A percentile compares a stretch with the other conserved stretches of the same genome.
phyloP scores from a whole-genome alignment of 2,888 invertebrate species.

The Scaptomyza parva region DNA sequence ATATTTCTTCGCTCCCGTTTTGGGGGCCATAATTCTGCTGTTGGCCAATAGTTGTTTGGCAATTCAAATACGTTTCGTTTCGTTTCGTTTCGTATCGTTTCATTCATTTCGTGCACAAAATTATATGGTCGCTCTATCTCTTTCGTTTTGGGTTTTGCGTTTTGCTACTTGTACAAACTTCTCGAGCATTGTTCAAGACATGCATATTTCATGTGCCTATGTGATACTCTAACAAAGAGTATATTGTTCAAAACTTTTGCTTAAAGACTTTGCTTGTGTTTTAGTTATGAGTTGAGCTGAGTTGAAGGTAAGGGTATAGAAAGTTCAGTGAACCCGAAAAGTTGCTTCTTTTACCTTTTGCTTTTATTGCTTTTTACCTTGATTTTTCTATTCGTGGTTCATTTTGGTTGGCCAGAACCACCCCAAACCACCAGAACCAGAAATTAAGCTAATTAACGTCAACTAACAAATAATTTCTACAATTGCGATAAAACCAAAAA shows the following conservation, averaged over 20 bases:
- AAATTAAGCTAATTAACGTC: slow-evolving; percentile 47
- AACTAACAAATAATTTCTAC: slow-evolving; percentile 43
- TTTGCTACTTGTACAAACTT: not conserved
- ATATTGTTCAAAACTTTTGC: not conserved
- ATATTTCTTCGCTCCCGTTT: slow-evolving; percentile 46
- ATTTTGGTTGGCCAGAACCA: not conserved
- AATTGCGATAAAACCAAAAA: slow-evolving; percentile 31
- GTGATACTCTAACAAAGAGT: not conserved
- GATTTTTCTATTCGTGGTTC: not conserved
- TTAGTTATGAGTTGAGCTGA: too few species aligned
- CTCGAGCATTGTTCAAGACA: not conserved
- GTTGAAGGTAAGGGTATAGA: not conserved
- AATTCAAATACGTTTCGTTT: too few species aligned
- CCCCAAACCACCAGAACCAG: too few species aligned
- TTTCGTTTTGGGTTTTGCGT: too few species aligned
- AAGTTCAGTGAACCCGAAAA: not conserved
- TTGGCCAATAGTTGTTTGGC: slow-evolving; percentile 50
- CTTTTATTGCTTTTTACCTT: not conserved
- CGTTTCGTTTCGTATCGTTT: too few species aligned
- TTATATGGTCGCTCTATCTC: not conserved
- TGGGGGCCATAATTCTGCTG: slow-evolving; percentile 48
- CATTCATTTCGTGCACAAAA: not conserved
- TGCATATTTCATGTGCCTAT: not conserved
- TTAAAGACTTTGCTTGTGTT: too few species aligned
- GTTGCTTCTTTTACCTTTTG: not conserved